Percentiles rank a stretch among this genome's conserved stretches.
phyloP scores from a whole-genome alignment of 2,888 invertebrate species.

The Aelia acuminata region DNA sequence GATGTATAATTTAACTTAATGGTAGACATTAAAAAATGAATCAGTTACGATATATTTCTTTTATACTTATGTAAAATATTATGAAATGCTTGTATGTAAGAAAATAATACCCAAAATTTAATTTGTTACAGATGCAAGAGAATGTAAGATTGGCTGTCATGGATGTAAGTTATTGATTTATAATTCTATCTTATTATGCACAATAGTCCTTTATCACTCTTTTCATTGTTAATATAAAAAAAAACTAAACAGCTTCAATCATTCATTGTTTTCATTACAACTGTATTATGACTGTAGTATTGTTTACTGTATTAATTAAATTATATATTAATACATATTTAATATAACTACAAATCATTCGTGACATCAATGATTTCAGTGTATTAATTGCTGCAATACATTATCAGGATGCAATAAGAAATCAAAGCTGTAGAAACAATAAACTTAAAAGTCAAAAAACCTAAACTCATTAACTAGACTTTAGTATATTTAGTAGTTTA shows the following conservation, averaged over 20 bases:
- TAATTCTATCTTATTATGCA: not conserved
- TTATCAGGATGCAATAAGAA: too few relatives aligned
- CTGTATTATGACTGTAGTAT: not conserved
- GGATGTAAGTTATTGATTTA: constrained; percentile 57
- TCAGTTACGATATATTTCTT: not conserved
- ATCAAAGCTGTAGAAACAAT: too few relatives aligned
- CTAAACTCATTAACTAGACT: too few relatives aligned
- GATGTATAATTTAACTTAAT: too few relatives aligned
- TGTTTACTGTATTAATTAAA: not conserved
- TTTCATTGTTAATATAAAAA: not conserved
- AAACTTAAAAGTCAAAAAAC: too few relatives aligned
- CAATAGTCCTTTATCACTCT: not conserved
- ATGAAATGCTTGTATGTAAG: not conserved
- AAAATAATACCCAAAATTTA: not conserved
- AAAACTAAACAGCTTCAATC: fast-evolving
- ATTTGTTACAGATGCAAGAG: constrained; percentile 62
- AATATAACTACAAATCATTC: too few relatives aligned
- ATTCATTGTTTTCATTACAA: not conserved
- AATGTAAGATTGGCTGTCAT: constrained; percentile 63
- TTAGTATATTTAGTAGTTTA: too few relatives aligned
- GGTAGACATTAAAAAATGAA: too few relatives aligned
- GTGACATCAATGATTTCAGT: too few relatives aligned
- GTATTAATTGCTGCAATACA: too few relatives aligned
- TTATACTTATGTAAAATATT: not conserved
- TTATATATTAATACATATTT: not conserved